These are phyloP conservation scores for Nomada ruficornis DNA, from an alignment of 2,888 invertebrate genomes.

Conservation along the genomic window DNA sequence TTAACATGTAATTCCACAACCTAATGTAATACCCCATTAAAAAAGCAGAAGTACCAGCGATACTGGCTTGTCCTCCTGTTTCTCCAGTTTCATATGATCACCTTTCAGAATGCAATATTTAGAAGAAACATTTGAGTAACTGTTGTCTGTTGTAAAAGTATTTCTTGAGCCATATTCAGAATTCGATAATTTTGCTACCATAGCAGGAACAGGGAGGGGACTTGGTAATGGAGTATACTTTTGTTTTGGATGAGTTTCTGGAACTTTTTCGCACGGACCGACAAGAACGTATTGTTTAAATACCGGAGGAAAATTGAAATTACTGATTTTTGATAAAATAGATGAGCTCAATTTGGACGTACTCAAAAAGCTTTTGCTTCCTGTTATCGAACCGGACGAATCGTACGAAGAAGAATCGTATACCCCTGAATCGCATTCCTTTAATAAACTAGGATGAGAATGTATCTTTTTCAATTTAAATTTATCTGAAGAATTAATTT, in stretches of 20 bases:
- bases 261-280: slow-evolving; percentile 58
- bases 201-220: slow-evolving; percentile 73
- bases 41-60: slow-evolving; percentile 74
- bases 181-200: slow-evolving; percentile 72
- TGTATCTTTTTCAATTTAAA: slow-evolving; percentile 68
- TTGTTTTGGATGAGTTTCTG: slow-evolving; percentile 64
- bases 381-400: slow-evolving; percentile 31
- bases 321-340: slow-evolving; percentile 74
- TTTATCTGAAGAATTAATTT: slow-evolving; percentile 61
- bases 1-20: slow-evolving; percentile 36
- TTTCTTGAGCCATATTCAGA: slow-evolving; percentile 51
- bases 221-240: slow-evolving; percentile 75
- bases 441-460: slow-evolving; percentile 75
- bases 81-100: slow-evolving; percentile 56
- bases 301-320: slow-evolving; percentile 75
- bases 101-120: slow-evolving; percentile 48
- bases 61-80: slow-evolving; percentile 71
- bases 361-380: slow-evolving; percentile 56
- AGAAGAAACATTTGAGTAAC: slow-evolving; percentile 43
- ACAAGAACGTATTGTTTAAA: slow-evolving; percentile 74
- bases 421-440: slow-evolving; percentile 52
- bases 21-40: slow-evolving; percentile 40
- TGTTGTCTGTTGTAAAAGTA: slow-evolving; percentile 49
- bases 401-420: slow-evolving; percentile 56
- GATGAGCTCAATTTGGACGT: slow-evolving; percentile 67